phyloP scores from a whole-genome alignment of 2,113 vertebrate species.

The Xenus cinereus region DNA sequence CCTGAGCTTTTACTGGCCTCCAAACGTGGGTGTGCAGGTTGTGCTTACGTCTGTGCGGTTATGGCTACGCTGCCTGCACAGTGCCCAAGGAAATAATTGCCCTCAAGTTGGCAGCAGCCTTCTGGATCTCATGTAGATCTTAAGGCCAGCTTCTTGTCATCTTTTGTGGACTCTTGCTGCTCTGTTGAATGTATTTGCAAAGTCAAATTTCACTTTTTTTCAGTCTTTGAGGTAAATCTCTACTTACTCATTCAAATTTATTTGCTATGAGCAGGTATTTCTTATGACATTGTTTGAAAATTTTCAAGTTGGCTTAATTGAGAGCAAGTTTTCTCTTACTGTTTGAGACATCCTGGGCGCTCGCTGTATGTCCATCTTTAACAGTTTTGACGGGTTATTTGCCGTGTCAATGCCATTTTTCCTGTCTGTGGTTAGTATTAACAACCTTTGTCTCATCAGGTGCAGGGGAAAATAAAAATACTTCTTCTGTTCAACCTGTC shows the following conservation, averaged over 20 bases:
- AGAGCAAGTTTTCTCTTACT: neutral
- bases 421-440: neutral
- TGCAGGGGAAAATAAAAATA: neutral
- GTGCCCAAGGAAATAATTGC: neutral
- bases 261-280: neutral
- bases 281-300: neutral
- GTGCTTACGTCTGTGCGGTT: neutral
- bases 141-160: neutral
- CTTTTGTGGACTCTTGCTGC: neutral
- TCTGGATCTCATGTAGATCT: neutral
- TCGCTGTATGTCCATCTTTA: accelerated
- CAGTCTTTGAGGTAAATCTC: neutral
- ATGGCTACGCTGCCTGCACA: neutral
- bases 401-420: neutral
- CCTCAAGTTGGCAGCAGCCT: neutral
- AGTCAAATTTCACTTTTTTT: neutral
- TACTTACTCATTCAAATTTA: neutral
- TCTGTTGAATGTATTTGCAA: neutral
- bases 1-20: neutral
- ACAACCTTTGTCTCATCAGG: neutral
- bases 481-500: neutral
- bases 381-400: neutral
- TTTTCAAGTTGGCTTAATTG: neutral
- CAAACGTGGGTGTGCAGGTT: neutral
- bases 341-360: neutral